phyloP scores from a whole-genome alignment of 2,113 vertebrate genomes.

The Peromyscus polionotus region DNA sequence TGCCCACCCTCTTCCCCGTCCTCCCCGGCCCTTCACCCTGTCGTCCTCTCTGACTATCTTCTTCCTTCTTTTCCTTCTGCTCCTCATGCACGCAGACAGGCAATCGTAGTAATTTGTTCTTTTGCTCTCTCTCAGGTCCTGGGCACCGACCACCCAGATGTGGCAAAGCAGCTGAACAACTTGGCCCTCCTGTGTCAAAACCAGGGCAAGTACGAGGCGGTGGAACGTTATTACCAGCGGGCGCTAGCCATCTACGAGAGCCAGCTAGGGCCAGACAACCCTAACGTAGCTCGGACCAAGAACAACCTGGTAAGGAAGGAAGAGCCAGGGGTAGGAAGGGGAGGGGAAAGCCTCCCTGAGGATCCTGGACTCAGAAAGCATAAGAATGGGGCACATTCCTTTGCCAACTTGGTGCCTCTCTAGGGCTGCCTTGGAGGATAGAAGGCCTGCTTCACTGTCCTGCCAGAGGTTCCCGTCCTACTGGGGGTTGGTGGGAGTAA shows the following conservation, averaged over 20 bases:
- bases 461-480: not conserved
- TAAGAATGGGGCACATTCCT: not conserved
- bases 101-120: not conserved
- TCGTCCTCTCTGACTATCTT: not conserved
- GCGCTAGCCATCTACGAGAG: slow-evolving; percentile 98
- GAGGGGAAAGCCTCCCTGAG: not conserved
- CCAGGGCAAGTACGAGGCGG: slow-evolving; percentile 99
- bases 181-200: slow-evolving; percentile 98
- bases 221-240: slow-evolving; percentile 97
- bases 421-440: not conserved
- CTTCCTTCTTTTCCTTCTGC: not conserved
- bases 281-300: slow-evolving; percentile 99
- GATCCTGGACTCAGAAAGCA: not conserved
- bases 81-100: rapidly evolving
- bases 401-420: not conserved
- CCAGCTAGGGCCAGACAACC: slow-evolving; percentile 95
- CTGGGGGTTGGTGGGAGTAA: not conserved
- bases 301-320: slow-evolving; percentile 94
- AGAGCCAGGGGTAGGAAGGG: not conserved
- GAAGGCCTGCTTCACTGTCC: not conserved
- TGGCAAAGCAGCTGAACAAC: slow-evolving; percentile 99
- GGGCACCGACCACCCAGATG: slow-evolving; percentile 97
- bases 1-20: slow-evolving; percentile 48
- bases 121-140: slow-evolving; percentile 90
- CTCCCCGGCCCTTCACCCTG: not conserved